Percentiles rank a stretch among this genome's conserved stretches.
phyloP scores from a whole-genome alignment of 1,140 invertebrate genomes.

The Battus philenor region DNA sequence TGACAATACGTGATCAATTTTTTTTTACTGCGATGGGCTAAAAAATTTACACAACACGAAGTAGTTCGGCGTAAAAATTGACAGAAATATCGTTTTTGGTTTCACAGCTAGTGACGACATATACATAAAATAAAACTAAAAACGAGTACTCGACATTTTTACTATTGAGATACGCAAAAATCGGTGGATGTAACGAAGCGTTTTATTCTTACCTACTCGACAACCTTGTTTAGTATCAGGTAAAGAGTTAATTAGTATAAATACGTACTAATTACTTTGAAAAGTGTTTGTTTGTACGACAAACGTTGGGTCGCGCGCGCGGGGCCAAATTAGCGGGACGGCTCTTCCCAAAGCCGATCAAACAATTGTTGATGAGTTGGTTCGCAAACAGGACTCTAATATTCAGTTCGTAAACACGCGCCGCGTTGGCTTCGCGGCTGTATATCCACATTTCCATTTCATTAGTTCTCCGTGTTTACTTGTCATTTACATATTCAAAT shows the following conservation, averaged over 20 bases:
- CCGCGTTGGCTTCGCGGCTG: conserved; percentile 11
- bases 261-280: background rate
- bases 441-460: conserved; percentile 16
- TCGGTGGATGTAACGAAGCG: no score
- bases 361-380: conserved; percentile 9
- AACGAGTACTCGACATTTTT: no score
- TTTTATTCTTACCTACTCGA: no score
- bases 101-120: no score
- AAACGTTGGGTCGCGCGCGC: background rate
- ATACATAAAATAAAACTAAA: no score
- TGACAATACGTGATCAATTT: no score
- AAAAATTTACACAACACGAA: no score
- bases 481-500: conserved; percentile 16
- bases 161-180: background rate
- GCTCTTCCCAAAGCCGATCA: background rate
- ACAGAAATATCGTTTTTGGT: no score
- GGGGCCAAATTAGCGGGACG: background rate
- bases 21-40: no score
- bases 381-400: conserved; percentile 15
- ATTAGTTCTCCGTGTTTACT: conserved; percentile 16
- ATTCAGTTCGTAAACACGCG: conserved; percentile 13
- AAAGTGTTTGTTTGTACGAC: background rate
- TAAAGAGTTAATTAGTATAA: background rate
- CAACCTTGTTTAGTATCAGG: no score
- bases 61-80: no score